Percentiles rank a stretch among this genome's conserved stretches.
These are phyloP conservation scores for Hetaerina americana DNA, from an alignment of 1,140 invertebrate genomes.

Conservation along the genomic window DNA sequence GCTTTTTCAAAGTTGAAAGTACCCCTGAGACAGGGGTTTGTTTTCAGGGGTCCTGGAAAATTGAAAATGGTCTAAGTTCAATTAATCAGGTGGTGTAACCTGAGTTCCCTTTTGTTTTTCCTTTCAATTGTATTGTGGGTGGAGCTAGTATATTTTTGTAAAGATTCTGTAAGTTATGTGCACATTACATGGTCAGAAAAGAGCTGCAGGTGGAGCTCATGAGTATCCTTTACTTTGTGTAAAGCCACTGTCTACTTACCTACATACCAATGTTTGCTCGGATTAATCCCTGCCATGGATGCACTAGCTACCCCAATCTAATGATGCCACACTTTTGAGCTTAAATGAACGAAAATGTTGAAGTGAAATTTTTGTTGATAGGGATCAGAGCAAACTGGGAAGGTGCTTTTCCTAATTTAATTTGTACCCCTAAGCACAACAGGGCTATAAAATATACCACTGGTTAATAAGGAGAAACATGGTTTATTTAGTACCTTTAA, in stretches of 20 bases:
- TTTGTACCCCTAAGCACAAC: neutral
- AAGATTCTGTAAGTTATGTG: neutral
- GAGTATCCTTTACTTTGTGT: neutral
- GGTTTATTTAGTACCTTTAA: neutral
- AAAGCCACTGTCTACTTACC: too few species aligned
- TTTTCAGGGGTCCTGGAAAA: neutral
- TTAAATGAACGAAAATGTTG: neutral
- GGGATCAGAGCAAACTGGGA: neutral
- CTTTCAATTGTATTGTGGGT: neutral
- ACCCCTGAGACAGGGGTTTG: neutral
- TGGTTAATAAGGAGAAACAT: neutral
- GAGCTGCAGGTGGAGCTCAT: neutral
- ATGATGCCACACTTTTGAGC: too few species aligned
- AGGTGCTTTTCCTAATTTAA: neutral
- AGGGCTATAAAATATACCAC: neutral
- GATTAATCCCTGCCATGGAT: too few species aligned
- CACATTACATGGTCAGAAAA: neutral
- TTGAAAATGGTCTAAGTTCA: neutral
- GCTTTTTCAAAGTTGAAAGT: neutral
- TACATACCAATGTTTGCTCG: neutral
- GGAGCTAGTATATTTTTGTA: neutral
- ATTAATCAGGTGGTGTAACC: neutral
- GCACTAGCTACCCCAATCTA: too few species aligned
- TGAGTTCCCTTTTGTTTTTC: neutral
- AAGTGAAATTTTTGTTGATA: neutral